Evolutionary conservation across 2,888 invertebrate genomes (phyloP), one percentile per base, ranked within the genome.

Genomic region (Malachius bipustulatus): DNA sequence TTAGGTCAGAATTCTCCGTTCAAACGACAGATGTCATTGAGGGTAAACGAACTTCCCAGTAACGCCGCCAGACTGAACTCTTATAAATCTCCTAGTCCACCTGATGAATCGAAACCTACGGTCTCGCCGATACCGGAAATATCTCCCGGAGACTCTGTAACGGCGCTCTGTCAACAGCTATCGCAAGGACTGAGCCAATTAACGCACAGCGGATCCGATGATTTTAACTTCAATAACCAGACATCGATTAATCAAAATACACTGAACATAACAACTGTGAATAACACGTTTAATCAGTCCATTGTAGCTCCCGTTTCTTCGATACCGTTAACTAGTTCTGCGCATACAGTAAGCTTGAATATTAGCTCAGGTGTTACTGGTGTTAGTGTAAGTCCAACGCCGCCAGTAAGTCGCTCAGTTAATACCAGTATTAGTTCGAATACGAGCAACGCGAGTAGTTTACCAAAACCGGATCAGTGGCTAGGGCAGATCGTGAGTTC

Each of bases 1-100:
- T 60, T 70, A 40, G 69, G 67, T 53, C 79, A 70, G 63, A 84
- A 82, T 54, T 90, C 90, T 11, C 96, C 84, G 41, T 97, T 89
- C 67, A 96, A 97, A 67, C 75, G 96, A 29, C 93, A 96, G 63
- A 81, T 94, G 71, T 96, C 94, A 42, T 72, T 96, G 46, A 80
- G 94, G 43, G 80, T 94, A 51, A 88, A 83, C 60, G 94, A 96
- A 69, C 73, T 96, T 62, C 94, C 96, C 39, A 94, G 94, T 53
- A 94, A 89, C 59, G 66, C 93, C 51, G 91, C 93, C 66, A 76
- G 96, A 32, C 69, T 72, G 45, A 67, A 66, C 49, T 64, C 66
- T 32, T 62, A 56, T 44, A 51, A 54, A 35, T 50, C 54, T 28
- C 52, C 55, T 16, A 55, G 51, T 13, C 50, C 52, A 14, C 54